phyloP scores from a whole-genome alignment of 2,888 invertebrate genomes.

The Brachycybe producta region DNA sequence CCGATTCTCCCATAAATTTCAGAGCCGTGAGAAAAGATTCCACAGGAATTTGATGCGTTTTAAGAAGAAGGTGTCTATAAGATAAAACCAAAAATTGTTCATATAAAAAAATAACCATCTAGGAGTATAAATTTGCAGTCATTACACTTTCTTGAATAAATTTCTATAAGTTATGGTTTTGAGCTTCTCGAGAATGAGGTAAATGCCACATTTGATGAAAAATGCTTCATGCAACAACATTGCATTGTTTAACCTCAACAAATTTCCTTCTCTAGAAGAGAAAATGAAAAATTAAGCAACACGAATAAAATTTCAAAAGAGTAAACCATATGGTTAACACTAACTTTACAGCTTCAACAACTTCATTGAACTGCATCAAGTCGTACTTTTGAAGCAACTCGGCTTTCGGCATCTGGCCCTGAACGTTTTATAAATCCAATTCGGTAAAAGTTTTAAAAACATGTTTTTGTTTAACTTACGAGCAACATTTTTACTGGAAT shows the following conservation, averaged over 20 bases:
- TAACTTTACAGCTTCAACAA: slow-evolving; percentile 68
- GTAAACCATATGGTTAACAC: not conserved
- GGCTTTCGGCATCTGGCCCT: slow-evolving; percentile 82
- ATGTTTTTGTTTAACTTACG: slow-evolving; percentile 27
- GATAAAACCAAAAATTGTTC: not conserved
- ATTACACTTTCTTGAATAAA: slow-evolving; percentile 79
- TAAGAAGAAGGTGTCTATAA: slow-evolving; percentile 36
- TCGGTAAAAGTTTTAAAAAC: not conserved
- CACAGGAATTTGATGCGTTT: slow-evolving; percentile 72
- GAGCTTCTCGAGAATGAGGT: slow-evolving; percentile 88
- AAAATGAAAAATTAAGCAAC: slow-evolving; percentile 2
- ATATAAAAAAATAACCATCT: not conserved
- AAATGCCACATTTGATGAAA: slow-evolving; percentile 93
- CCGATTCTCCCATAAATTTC: slow-evolving; percentile 45
- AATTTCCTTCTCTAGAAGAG: slow-evolving; percentile 58
- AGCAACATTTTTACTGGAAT: slow-evolving; percentile 94
- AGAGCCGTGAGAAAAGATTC: slow-evolving; percentile 68
- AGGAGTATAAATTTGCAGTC: slow-evolving; percentile 19
- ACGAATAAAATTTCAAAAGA: not conserved
- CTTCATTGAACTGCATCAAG: slow-evolving; percentile 75
- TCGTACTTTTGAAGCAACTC: slow-evolving; percentile 74
- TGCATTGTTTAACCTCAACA: slow-evolving; percentile 65
- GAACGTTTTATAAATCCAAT: slow-evolving; percentile 17
- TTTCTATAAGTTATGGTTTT: slow-evolving; percentile 91
- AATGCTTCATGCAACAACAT: slow-evolving; percentile 78